phyloP scores from a whole-genome alignment of 2,888 invertebrate genomes.

The Clusia tigrina region DNA sequence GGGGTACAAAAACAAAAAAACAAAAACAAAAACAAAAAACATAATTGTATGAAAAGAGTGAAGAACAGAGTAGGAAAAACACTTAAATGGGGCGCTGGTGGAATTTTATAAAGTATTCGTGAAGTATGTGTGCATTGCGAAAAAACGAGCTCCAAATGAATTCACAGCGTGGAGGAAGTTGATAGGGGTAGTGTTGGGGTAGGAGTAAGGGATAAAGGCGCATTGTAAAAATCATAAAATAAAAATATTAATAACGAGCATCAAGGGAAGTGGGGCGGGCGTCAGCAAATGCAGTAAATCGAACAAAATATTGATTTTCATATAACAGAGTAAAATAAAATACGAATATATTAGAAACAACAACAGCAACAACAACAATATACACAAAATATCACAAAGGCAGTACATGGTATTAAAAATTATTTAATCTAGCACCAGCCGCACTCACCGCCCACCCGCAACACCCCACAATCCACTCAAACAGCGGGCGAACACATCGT shows the following conservation, averaged over 20 bases:
- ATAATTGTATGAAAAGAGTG: conserved; percentile 35
- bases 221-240: conserved; percentile 29
- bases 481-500: conserved; percentile 28
- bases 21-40: conserved; percentile 23
- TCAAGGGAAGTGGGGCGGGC: too few species aligned
- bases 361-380: too few species aligned
- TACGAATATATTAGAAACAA: neutral
- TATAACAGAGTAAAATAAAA: conserved; percentile 41
- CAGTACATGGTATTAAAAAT: conserved; percentile 47
- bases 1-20: conserved; percentile 28
- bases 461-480: conserved; percentile 11
- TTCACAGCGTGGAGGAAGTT: neutral
- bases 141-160: neutral
- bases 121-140: conserved; percentile 15
- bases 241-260: conserved; percentile 52
- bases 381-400: too few species aligned
- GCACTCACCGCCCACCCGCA: conserved; percentile 24
- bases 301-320: conserved; percentile 52
- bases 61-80: conserved; percentile 58
- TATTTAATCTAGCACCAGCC: conserved; percentile 56
- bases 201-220: too few species aligned
- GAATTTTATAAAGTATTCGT: conserved; percentile 17
- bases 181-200: neutral
- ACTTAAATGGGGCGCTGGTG: conserved; percentile 42
- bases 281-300: conserved; percentile 19